Evolutionary conservation across 2,797 vertebrate species (phyloP).

Genomic region (Dendrocincla tyrannina): DNA sequence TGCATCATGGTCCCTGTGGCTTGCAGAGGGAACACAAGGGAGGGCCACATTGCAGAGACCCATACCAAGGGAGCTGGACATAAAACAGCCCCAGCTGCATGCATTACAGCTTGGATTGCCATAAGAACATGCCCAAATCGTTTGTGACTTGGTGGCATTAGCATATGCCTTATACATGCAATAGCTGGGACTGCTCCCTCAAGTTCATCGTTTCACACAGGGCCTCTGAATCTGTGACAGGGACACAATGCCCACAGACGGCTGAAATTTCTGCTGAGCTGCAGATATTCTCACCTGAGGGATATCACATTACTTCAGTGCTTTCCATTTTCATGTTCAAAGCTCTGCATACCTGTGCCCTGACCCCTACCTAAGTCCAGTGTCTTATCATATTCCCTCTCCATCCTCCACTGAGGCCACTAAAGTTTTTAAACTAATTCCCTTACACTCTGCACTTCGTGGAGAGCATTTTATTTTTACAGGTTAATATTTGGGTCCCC

Average conservation of each 20-base stretch:
- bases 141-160: background rate
- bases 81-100: background rate
- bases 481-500: background rate
- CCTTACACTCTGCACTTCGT: background rate
- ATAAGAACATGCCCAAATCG: background rate
- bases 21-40: background rate
- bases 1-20: background rate
- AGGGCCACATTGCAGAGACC: background rate
- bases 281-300: background rate
- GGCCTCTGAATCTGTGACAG: background rate
- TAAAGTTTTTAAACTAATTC: background rate
- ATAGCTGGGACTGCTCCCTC: background rate
- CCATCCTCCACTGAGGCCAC: background rate
- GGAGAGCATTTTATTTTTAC: background rate
- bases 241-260: background rate
- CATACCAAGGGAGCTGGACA: background rate
- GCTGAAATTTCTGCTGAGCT: constrained; percentile 41
- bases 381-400: constrained; percentile 50
- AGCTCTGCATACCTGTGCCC: constrained; percentile 58
- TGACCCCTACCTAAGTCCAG: constrained; percentile 39
- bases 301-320: background rate
- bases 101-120: background rate
- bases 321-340: constrained; percentile 48
- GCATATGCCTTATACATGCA: background rate
- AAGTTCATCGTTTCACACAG: background rate